Evolutionary conservation across 1,140 invertebrate species (phyloP), one percentile per base, ranked within the genome.

Genomic region (Charaxes varanes): DNA sequence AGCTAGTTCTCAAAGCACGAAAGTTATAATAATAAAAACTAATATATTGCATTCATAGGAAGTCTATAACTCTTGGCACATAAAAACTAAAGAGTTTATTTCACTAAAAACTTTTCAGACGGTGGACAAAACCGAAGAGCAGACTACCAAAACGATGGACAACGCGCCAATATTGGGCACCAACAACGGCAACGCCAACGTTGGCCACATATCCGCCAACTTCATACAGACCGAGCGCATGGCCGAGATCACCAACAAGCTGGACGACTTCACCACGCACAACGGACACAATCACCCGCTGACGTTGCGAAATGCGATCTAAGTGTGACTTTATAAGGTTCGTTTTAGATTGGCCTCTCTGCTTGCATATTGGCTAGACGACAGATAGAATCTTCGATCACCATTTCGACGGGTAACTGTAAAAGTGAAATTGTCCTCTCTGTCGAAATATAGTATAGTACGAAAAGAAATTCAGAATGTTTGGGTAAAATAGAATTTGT

Each of bases 271-370:
- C 62, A 53, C 67, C 1, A 53, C 76, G 65, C 77, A 81, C 65
- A 78, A 78, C 54, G 77, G 56, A 0, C 55, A 62, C 37, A 47
- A 42, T 2, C 77, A 81, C 33, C 77, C 77, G 32, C 49, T 81
- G 4, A 81, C 73, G 27, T 36, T 81, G 46, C 77, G 72, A 14
- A 81, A 81, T 36, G 77, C 77, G 15, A 78, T 81, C 47, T 81
- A 78, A 67, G n/a, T n/a, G n/a, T n/a, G n/a, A n/a, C n/a, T n/a
- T n/a, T n/a, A 35, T 35, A 35, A 11, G 33, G 21, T 12, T 22
- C 21, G 46, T 38, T 36, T 45, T 27, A 11, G 22, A 27, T 26
- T 18, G 45, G 53, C 26, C 38, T 58, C 59, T 64, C 55, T 49
- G 40, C 55, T 55, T 78, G 64, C 56, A 69, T 73, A 71, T 78